A percentile compares a stretch with the other conserved stretches of the same genome.
Conservation (phyloP, 2,797 vertebrate species). For the Neopelma chrysocephalum region DNA sequence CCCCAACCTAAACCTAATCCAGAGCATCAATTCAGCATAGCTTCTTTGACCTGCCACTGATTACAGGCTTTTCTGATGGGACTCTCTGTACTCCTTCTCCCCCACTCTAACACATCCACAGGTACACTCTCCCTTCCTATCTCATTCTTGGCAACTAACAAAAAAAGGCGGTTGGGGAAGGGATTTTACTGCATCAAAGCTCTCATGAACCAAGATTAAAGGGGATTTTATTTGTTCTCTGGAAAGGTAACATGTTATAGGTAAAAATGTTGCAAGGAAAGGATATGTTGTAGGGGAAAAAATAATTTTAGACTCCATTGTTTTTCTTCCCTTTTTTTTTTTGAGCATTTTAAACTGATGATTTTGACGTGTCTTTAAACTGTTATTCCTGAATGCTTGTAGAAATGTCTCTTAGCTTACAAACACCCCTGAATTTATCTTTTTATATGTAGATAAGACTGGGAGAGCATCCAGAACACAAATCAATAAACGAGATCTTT, state of each 20-base stretch:
- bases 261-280: not conserved
- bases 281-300: not conserved
- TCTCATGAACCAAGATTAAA: not conserved
- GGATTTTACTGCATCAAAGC: not conserved
- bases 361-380: not conserved
- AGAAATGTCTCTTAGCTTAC: not conserved
- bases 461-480: not conserved
- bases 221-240: not conserved
- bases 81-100: not conserved
- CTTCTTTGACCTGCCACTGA: not conserved
- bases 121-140: not conserved
- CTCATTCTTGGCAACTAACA: not conserved
- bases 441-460: not conserved
- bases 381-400: not conserved
- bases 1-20: slow-evolving; percentile 1
- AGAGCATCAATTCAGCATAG: not conserved
- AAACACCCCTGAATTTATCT: not conserved
- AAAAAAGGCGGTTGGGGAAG: not conserved
- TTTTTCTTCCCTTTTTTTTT: not conserved
- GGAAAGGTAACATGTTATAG: not conserved
- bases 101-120: not conserved
- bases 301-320: not conserved
- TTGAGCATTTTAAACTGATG: not conserved
- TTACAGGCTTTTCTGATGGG: not conserved
- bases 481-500: accelerated